A percentile compares a stretch with the other conserved stretches of the same genome.
Evolutionary conservation across 1,140 invertebrate genomes (phyloP).

Genomic region (Wasmannia auropunctata): DNA sequence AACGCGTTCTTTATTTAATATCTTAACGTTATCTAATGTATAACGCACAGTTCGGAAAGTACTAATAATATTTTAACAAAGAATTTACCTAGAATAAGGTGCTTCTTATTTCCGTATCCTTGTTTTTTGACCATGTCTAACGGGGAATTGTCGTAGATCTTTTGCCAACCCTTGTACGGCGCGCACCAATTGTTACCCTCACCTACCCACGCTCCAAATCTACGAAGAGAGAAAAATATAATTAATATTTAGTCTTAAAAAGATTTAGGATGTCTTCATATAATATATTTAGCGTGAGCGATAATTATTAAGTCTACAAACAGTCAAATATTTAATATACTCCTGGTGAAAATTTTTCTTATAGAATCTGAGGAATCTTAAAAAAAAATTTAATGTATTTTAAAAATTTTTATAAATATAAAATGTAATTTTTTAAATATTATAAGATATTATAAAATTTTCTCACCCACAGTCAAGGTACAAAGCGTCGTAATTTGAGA

Average conservation of each 20-base stretch:
- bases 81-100: slow-evolving; percentile 86
- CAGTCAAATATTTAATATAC: background rate
- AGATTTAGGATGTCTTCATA: background rate
- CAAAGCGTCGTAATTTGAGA: slow-evolving; percentile 94
- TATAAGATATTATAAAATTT: slow-evolving; percentile 13
- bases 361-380: too few species aligned
- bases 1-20: background rate
- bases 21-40: background rate
- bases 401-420: too few species aligned
- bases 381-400: too few species aligned
- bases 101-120: slow-evolving; percentile 82
- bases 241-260: background rate
- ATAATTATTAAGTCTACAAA: background rate
- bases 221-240: slow-evolving; percentile 64
- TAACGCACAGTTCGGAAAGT: background rate
- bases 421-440: background rate
- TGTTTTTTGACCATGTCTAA: slow-evolving; percentile 83
- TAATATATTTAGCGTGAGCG: background rate
- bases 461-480: slow-evolving; percentile 93
- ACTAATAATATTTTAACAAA: background rate
- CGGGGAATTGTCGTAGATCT: slow-evolving; percentile 92
- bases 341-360: too few species aligned
- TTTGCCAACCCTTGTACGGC: slow-evolving; percentile 95
- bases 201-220: slow-evolving; percentile 87
- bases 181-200: slow-evolving; percentile 93